Evolutionary conservation across 2,888 invertebrate genomes (phyloP), one percentile per base, ranked within the genome.

Genomic region (Hirudinaria manillensis): DNA sequence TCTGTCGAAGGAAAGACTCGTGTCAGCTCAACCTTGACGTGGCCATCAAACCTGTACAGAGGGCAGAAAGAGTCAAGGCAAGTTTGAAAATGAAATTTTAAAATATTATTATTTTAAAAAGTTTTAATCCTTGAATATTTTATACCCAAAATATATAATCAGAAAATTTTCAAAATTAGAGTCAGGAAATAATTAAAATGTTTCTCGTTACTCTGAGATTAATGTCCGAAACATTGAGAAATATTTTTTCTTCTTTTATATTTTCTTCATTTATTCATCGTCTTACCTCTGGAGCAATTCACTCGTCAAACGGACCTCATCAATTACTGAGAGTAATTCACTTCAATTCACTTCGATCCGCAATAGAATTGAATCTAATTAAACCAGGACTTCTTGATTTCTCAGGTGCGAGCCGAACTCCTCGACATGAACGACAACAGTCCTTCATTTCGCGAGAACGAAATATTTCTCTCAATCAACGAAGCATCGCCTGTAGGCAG

Each of bases 351-450:
- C n/a, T n/a, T n/a, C n/a, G n/a, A n/a, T n/a, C n/a, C n/a, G n/a
- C n/a, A n/a, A n/a, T n/a, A n/a, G 45, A 45, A 45, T 10, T 45
- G 13, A 45, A 45, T 45, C 10, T 16, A 45, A 45, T 45, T 45
- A 45, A 45, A 45, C 1, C 16, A 10, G 45, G 10, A 45, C 45
- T n/a, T n/a, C n/a, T 45, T 45, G 45, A 45, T 16, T 45, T 45
- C 45, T 61, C 32, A 73, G 73, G 78, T 79, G n/a, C 75, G 61
- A 53, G 77, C 79, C 36, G 75, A 79, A 24, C 74, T 79, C 29
- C n/a, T 74, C 13, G 79, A 79, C 71, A 70, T 77, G 67, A 79
- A 79, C 72, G 79, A 79, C 77, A 79, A 79, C 75, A 45, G 71
- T 38, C 79, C 79, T 7, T 71, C 72, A 36, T 79, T 79, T 61